Evolutionary conservation across 2,888 invertebrate species (phyloP), one percentile per base, ranked within the genome.

Genomic region (Agriopis aurantiaria): DNA sequence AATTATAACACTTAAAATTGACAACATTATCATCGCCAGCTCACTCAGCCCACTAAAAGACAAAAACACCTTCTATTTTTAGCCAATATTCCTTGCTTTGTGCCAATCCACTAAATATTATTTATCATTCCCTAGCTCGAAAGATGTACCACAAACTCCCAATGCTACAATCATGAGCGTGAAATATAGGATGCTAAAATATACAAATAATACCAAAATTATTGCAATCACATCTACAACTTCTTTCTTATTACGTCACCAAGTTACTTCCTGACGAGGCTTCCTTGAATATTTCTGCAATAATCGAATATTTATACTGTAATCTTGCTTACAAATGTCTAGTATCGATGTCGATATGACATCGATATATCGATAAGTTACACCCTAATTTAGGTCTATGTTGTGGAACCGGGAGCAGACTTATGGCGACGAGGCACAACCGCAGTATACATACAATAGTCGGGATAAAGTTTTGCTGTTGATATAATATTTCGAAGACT

Each of bases 181-280:
- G 14, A 46, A n/a, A 58, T 46, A 58, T n/a, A 8, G 11, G 46
- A 58, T 8, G 23, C 46, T 46, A 58, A 33, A 8, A 57, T 23
- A 58, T 12, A 52, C 12, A 51, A 61, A 17, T 52, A 41, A 61
- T 17, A 12, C 51, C 12, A 52, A 43, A 51, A 61, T 52, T 61
- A 61, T 61, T 61, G 61, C 61, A 51, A 60, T 49, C 51, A 60
- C 51, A 46, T 58, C 46, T 58, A 57, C 56, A 58, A 48, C 58
- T 58, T 58, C 46, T 58, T 58, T 58, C 58, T 58, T 58, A 58
- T 46, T 58, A 57, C 45, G 12, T 10, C 56, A 58, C 46, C 46
- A 58, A 58, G 8, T 58, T 43, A 57, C 56, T 43, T 12, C 43
- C 11, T 57, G 56, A 57, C 43, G 43, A 7, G 56, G 8, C 1